Base-by-base conservation (phyloP, 2,888 invertebrate genomes). In the Ctena decussata region DNA sequence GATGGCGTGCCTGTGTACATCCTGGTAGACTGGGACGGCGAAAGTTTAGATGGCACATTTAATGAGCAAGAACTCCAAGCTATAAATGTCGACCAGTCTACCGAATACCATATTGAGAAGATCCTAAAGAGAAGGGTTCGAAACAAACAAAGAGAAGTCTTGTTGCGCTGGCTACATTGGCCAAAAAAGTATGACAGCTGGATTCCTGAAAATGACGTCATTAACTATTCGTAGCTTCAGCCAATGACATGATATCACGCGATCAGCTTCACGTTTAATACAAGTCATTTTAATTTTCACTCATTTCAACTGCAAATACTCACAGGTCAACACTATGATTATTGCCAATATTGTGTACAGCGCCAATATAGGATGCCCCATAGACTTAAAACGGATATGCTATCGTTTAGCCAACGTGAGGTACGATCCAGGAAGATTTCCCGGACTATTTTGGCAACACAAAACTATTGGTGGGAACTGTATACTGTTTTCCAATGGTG, bases 91-190 rank as follows among this genome's bases (percentile, higher is more conserved):
- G 69, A 89, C 60, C 71, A 77, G 6, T 46, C 15, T 12, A 84
- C 77, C 0, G 82, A 80, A 57, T 86, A 82, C 72, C 39, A 49
- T 12, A 60, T 86, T 21, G 82, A 84, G 44, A 80, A 86, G 44
- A 71, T 89, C 8, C 37, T 84, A 27, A 80, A 80, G 46, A 82
- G 57, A 82, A 46, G 86, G 46, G 71, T 41, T 0, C 30, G 41
- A 41, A 73, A 77, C 60, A 84, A 77, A 65, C 72, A 37, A 72
- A 69, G 69, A 74, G 76, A 88, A 84, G 84, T 85, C 5, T 41
- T 88, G 12, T 80, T 85, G 3, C 57, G 81, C 0, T 88, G 88
- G 88, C 71, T 88, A 46, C 88, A 85, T 44, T 88, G 88, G 85
- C 84, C 85, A 0, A 77, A 81, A 41, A 88, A 88, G 32, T 88